Evolutionary conservation across 2,113 vertebrate species (phyloP), one percentile per base, ranked within the genome.

Genomic region (Trochalopteron elliotii): DNA sequence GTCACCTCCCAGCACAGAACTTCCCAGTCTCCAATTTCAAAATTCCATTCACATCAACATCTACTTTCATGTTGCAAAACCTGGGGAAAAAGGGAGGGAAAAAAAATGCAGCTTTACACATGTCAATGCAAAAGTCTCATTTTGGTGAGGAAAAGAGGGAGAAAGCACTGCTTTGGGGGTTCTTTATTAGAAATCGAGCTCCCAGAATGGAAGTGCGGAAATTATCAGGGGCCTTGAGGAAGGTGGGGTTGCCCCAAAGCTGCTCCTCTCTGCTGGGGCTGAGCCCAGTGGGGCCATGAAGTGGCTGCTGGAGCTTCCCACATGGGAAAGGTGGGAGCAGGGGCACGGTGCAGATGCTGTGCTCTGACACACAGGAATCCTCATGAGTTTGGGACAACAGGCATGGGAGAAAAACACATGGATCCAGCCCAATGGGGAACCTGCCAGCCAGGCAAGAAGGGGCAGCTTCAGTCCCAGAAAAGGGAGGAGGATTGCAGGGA

Each of bases 31-130:
- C 94, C 90, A 60, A 15, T 90, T 90, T 95, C 95, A 82, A 52
- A 70, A 95, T 94, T 94, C 94, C 5, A 1, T 95, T 90, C 92
- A 88, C 90, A 94, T 97, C 95, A 59, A 31, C 79, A 57, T 83
- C 59, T 76, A 49, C 91, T 93, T 85, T 94, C 87, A 85, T 88
- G 82, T 74, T 90, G 93, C 67, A 88, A 95, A 97, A 95, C 85
- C 71, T 79, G 87, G 67, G 67, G 78, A 59, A 70, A 87, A 47
- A 12, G 21, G 40, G 21, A 8, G 33, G 71, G 14, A 15, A 47
- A 65, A 35, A 65, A 42, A 40, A 23, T 24, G 21, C 69, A 79
- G 75, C 82, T 65, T 47, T 63, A 11, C 45, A 52, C 0, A 1
- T 71, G 94, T 64, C 74, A 65, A 10, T 74, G 92, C 55, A 67